These are phyloP conservation scores for Galerucella calmariensis DNA, from an alignment of 2,888 invertebrate genomes.

Conservation along the genomic window DNA sequence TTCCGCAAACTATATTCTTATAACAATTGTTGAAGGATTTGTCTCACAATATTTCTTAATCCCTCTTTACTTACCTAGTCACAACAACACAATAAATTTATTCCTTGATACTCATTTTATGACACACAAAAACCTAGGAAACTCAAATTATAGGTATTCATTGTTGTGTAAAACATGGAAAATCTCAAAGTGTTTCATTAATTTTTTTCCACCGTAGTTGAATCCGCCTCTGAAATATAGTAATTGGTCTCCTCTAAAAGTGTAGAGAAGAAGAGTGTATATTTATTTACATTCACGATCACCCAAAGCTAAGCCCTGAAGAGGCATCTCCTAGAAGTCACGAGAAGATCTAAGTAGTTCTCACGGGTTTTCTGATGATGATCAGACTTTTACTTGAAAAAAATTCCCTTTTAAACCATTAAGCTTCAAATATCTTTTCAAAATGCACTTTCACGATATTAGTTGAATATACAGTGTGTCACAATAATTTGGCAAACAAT, in stretches of 20 bases:
- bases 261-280: conserved; percentile 34
- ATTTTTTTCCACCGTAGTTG: not conserved
- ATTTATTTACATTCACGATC: conserved; percentile 42
- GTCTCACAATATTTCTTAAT: too few relatives aligned
- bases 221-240: conserved; percentile 23
- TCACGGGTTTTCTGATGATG: conserved; percentile 40
- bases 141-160: too few relatives aligned
- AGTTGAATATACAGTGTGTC: not conserved
- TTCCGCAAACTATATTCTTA: too few relatives aligned
- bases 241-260: conserved; percentile 37
- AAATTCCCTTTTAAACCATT: conserved; percentile 40
- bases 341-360: conserved; percentile 45
- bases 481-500: not conserved
- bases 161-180: not conserved
- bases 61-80: too few relatives aligned
- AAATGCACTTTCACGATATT: conserved; percentile 26
- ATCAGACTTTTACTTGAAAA: conserved; percentile 29
- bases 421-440: conserved; percentile 24
- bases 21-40: too few relatives aligned
- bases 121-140: too few relatives aligned
- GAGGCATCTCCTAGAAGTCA: conserved; percentile 43
- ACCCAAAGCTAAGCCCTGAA: conserved; percentile 38
- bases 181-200: too few relatives aligned
- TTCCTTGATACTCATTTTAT: too few relatives aligned
- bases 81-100: too few relatives aligned